Evolutionary conservation across 2,888 invertebrate genomes (phyloP).

Genomic region (Teleiodes luculella): DNA sequence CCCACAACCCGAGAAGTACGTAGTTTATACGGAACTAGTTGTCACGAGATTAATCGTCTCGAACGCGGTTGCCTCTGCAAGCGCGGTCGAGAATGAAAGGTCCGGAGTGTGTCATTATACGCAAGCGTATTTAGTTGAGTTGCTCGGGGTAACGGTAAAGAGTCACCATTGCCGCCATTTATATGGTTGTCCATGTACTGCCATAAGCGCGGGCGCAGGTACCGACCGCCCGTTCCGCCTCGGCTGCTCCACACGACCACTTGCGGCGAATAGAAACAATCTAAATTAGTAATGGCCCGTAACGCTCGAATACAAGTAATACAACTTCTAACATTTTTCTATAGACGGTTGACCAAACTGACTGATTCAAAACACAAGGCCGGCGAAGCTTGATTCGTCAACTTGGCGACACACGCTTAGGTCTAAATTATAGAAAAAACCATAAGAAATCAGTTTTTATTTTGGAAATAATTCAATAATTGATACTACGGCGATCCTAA

Average conservation of each 20-base stretch:
- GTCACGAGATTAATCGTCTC: conserved; percentile 43
- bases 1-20: background rate
- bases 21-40: conserved; percentile 17
- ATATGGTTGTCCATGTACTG: conserved; percentile 48
- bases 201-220: conserved; percentile 33
- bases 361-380: background rate
- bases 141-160: conserved; percentile 62
- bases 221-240: conserved; percentile 39
- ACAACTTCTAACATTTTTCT: background rate
- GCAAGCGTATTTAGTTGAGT: conserved; percentile 55
- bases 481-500: background rate
- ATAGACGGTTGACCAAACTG: background rate
- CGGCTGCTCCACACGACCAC: conserved; percentile 24
- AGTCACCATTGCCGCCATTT: conserved; percentile 60
- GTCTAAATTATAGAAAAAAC: no score
- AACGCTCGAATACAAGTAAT: background rate
- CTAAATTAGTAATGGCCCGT: conserved; percentile 11
- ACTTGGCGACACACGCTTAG: no score
- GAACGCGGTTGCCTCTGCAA: conserved; percentile 33
- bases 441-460: no score
- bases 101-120: conserved; percentile 53
- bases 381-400: no score
- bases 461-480: background rate
- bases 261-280: conserved; percentile 8
- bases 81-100: conserved; percentile 40